Evolutionary conservation across 2,888 invertebrate genomes (phyloP), one percentile per base, ranked within the genome.

Genomic region (Chorisops tibialis): DNA sequence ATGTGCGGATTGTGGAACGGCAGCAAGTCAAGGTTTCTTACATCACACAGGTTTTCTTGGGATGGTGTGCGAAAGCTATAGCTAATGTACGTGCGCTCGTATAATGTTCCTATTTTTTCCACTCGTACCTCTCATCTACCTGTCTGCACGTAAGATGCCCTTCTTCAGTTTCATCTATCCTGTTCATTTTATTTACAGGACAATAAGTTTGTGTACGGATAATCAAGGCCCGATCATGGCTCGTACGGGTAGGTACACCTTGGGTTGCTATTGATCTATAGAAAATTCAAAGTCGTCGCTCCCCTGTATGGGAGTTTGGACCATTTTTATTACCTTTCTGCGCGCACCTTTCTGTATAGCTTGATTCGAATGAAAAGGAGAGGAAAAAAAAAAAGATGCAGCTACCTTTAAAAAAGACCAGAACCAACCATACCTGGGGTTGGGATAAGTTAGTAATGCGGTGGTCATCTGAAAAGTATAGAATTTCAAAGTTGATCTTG

Each of bases 401-500:
- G 16, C 9, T 43, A 6, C 41, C 9, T 19, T 16, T 16, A 16
- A 19, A 3, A 9, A 9, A 43, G 16, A 19, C 4, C 47, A 47
- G 22, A n/a, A 21, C 47, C 19, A 47, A 21, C 21, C n/a, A n/a
- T 39, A 54, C 18, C 41, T 16, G 12, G 12, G 14, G 11, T 45
- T 14, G 43, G 30, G 24, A 11, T n/a, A 21, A n/a, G 30, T 43
- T 56, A 45, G 45, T 43, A 56, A 54, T 22, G 30, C 56, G 39
- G 16, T 56, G 56, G 56, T 56, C 56, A 56, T 56, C 56, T 56
- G 30, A 56, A 56, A 43, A 43, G 56, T 56, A 56, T 56, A 56
- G 45, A 56, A 45, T 56, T 56, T 56, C 56, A 56, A 39, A 56
- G 56, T 56, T 56, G 56, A 43, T 56, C 56, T 56, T 56, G 52